phyloP scores from a whole-genome alignment of 1,140 invertebrate species.

The Listronotus oregonensis region DNA sequence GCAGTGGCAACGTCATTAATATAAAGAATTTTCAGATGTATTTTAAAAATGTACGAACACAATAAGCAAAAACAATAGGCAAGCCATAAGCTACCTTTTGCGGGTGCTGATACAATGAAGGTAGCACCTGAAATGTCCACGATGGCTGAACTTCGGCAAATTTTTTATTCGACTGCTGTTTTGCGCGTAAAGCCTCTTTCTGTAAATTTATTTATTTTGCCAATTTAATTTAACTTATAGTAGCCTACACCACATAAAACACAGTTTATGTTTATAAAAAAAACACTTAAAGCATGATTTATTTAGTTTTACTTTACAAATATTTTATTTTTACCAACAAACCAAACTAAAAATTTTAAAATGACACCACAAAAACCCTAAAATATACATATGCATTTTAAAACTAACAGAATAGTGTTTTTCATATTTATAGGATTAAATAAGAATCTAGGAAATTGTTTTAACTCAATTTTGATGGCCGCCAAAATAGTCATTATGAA shows the following conservation, averaged over 20 bases:
- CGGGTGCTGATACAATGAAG: constrained; percentile 78
- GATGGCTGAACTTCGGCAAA: constrained; percentile 63
- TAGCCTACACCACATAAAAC: neutral
- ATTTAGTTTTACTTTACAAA: neutral
- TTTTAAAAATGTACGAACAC: constrained; percentile 17
- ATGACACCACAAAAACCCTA: too few relatives aligned
- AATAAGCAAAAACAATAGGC: constrained; percentile 35
- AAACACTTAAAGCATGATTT: neutral
- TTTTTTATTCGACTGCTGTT: constrained; percentile 60
- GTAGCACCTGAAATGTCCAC: constrained; percentile 83
- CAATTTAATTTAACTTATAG: constrained; percentile 5
- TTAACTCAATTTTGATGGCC: too few relatives aligned
- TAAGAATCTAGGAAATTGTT: too few relatives aligned
- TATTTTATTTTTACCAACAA: too few relatives aligned
- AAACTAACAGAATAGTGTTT: too few relatives aligned
- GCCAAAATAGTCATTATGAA: too few relatives aligned
- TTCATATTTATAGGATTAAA: too few relatives aligned
- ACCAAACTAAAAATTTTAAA: too few relatives aligned
- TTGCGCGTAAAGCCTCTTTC: constrained; percentile 64
- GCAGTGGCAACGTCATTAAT: too few relatives aligned
- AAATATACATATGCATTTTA: too few relatives aligned
- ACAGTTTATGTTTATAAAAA: constrained; percentile 1
- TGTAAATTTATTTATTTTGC: constrained; percentile 53
- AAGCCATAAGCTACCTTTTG: constrained; percentile 73
- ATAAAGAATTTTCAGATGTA: constrained; percentile 16